Base-by-base conservation (phyloP, 2,797 vertebrate species). In the Chelmon rostratus region DNA sequence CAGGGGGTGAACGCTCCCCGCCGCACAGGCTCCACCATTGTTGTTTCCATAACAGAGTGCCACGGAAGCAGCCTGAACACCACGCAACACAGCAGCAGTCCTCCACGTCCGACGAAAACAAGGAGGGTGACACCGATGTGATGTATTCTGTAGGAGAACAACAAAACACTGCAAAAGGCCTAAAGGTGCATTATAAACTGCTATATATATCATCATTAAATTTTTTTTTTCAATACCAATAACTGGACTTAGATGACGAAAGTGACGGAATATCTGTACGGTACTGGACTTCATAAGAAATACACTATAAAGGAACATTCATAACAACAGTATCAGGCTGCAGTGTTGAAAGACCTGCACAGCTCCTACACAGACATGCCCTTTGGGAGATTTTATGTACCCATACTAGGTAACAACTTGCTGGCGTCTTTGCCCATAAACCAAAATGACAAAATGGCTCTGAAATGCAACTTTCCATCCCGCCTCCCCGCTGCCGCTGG, bases 1-100 rank as follows among this genome's bases (percentile, higher is more conserved):
- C 92, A 93, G 91, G 91, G 90, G 84, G 85, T 49, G 88, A 92
- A 25, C 6, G 82, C 76, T 84, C 85, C 86, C 70, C 61, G 75
- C 78, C 81, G 7, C 83, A 93, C 92, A 94, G 88, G 78, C 91
- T 85, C 84, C 85, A 62, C 82, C 83, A 91, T 94, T 94, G 90
- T 94, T 91, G 86, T 90, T 89, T 88, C 88, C 91, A 90, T 50
- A 92, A 89, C 92, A 91, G 79, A 80, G 71, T 56, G 76, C 83
- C 82, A 86, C 64, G 78, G 79, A 87, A 88, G 84, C 90, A 87
- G 83, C 84, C 70, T 2, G 35, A 73, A 37, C 82, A 40, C 76
- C 38, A 68, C 9, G 46, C 69, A 82, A 54, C 38, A 18, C 78
- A 73, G 65, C 79, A 69, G 82, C 67, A 75, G 67, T 5, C 25